phyloP scores from a whole-genome alignment of 2,888 invertebrate genomes.

The Zygaena filipendulae region DNA sequence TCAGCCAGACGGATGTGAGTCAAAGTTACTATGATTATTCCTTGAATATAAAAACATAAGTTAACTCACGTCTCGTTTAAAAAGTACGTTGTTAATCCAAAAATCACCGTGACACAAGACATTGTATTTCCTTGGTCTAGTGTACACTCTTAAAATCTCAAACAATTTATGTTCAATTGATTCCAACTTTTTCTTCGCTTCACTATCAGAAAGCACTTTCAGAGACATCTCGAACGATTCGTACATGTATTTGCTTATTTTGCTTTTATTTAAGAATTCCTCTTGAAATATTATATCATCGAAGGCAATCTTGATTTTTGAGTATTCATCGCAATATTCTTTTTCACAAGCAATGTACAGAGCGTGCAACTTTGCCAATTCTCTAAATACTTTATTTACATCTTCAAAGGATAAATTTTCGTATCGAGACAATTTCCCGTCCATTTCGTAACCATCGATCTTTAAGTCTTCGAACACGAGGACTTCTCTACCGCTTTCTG shows the following conservation, averaged over 20 bases:
- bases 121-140: conserved; percentile 28
- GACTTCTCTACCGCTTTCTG: conserved; percentile 36
- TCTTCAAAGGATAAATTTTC: conserved; percentile 30
- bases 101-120: conserved; percentile 55
- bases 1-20: not conserved
- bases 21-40: too few species aligned
- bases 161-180: conserved; percentile 28
- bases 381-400: conserved; percentile 28
- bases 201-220: conserved; percentile 26
- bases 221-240: conserved; percentile 45
- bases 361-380: conserved; percentile 49
- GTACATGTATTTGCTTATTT: conserved; percentile 37
- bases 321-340: conserved; percentile 23
- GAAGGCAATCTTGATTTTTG: conserved; percentile 26
- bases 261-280: conserved; percentile 39
- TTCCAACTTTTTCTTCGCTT: conserved; percentile 29
- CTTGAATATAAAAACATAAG: too few species aligned
- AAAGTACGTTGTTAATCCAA: conserved; percentile 48
- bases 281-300: conserved; percentile 40
- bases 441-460: conserved; percentile 31
- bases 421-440: conserved; percentile 26
- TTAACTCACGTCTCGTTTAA: conserved; percentile 32
- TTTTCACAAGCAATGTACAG: conserved; percentile 37
- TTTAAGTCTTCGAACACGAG: conserved; percentile 45
- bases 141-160: conserved; percentile 32